These are phyloP conservation scores for Trematocara stigmaticum DNA, from an alignment of 2,113 vertebrate genomes.

Conservation along the genomic window DNA sequence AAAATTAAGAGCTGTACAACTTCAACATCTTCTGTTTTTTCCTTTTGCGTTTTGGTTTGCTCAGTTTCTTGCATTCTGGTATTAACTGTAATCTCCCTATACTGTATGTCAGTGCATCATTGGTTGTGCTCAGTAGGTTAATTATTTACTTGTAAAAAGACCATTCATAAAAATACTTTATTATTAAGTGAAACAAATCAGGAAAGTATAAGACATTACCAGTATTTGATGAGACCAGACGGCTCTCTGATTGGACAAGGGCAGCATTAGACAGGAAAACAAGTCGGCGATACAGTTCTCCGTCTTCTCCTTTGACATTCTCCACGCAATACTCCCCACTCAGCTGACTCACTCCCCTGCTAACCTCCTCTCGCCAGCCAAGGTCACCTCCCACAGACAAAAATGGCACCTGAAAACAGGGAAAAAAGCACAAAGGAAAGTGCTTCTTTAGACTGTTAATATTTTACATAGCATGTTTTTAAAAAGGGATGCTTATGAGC, in stretches of 20 bases:
- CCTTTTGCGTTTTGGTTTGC: background rate
- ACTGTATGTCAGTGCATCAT: background rate
- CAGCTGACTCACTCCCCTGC: conserved; percentile 76
- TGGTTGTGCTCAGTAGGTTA: background rate
- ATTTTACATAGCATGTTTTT: background rate
- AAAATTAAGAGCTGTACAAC: background rate
- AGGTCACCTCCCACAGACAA: conserved; percentile 92
- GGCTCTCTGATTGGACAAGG: conserved; percentile 91
- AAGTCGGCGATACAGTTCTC: conserved; percentile 82
- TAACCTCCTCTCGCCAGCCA: conserved; percentile 80
- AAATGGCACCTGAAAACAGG: conserved; percentile 83
- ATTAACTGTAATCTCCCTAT: background rate
- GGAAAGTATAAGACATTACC: conserved; percentile 20
- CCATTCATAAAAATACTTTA: background rate
- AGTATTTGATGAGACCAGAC: conserved; percentile 59
- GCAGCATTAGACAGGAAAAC: conserved; percentile 86
- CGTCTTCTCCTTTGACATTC: conserved; percentile 86
- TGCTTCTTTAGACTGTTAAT: background rate
- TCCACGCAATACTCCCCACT: conserved; percentile 90
- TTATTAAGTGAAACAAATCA: background rate
- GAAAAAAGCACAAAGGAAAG: background rate
- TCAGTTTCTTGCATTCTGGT: background rate
- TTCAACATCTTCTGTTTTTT: background rate
- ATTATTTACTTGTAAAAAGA: background rate
- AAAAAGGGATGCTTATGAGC: background rate